phyloP scores from a whole-genome alignment of 2,888 invertebrate genomes.

The Gisinianus flammeolus region DNA sequence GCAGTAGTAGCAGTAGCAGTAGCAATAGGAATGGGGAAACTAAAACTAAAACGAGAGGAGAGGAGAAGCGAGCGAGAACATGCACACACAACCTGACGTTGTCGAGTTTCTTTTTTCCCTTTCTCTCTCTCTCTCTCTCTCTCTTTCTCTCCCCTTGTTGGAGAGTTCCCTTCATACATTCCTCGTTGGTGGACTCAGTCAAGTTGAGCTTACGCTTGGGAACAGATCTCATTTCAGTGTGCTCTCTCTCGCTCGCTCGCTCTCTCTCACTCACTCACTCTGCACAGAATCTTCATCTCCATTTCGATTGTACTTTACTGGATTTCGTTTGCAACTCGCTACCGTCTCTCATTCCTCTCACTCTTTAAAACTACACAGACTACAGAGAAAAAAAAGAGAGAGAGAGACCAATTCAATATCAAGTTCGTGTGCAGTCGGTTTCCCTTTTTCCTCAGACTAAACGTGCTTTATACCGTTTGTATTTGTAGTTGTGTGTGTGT shows the following conservation, averaged over 20 bases:
- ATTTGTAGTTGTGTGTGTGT: neutral
- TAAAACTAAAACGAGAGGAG: neutral
- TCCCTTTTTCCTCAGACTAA: too few species aligned
- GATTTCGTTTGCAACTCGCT: neutral
- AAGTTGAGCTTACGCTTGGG: constrained; percentile 42
- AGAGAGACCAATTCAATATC: neutral
- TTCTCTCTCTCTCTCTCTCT: constrained; percentile 1
- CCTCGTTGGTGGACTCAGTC: constrained; percentile 26
- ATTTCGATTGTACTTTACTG: neutral
- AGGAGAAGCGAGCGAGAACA: neutral
- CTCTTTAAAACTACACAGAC: neutral
- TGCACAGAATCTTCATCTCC: neutral
- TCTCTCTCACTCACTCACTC: neutral
- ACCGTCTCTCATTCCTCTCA: neutral
- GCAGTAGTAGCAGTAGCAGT: neutral
- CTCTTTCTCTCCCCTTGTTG: neutral
- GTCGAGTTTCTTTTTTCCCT: constrained; percentile 47
- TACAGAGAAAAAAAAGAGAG: neutral
- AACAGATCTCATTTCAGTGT: constrained; percentile 36
- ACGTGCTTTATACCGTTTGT: neutral
- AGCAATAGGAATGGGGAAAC: neutral
- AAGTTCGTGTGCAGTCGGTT: too few species aligned
- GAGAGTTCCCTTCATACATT: neutral
- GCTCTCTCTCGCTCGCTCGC: constrained; percentile 11
- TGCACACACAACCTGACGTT: constrained; percentile 28